These are phyloP conservation scores for Lasaia peninsularis DNA, from an alignment of 1,140 invertebrate genomes.

Conservation along the genomic window DNA sequence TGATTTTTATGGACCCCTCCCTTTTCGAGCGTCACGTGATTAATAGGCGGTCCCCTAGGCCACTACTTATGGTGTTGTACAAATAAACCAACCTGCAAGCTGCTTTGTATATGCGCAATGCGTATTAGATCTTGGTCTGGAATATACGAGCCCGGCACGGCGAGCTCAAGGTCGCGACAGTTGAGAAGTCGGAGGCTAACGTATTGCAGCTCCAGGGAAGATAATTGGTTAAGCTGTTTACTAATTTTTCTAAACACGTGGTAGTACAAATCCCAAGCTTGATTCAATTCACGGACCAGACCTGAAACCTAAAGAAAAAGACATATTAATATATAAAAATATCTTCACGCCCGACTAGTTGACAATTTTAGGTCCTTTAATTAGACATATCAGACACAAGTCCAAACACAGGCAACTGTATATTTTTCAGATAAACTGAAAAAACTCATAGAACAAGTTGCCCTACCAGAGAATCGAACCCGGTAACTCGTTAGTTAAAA, in stretches of 20 bases:
- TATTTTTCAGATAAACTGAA: too few relatives aligned
- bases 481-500: too few relatives aligned
- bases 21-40: background rate
- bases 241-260: slow-evolving; percentile 97
- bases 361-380: too few relatives aligned
- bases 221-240: slow-evolving; percentile 93
- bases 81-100: slow-evolving; percentile 84
- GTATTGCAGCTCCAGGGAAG: slow-evolving; percentile 94
- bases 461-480: too few relatives aligned
- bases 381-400: too few relatives aligned
- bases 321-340: background rate
- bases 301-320: slow-evolving; percentile 78
- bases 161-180: slow-evolving; percentile 95
- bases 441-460: too few relatives aligned
- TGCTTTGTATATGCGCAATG: slow-evolving; percentile 93
- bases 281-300: slow-evolving; percentile 93
- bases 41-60: too few relatives aligned
- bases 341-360: too few relatives aligned
- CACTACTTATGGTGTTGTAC: too few relatives aligned
- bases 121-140: slow-evolving; percentile 92
- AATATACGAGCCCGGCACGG: slow-evolving; percentile 96
- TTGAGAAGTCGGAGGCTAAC: slow-evolving; percentile 94
- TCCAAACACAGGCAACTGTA: too few relatives aligned
- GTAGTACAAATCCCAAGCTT: slow-evolving; percentile 99
- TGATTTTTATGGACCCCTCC: too few relatives aligned